Percentiles rank a stretch among this genome's conserved stretches.
Conservation (phyloP, 2,113 vertebrate species). For the Lontra canadensis region DNA sequence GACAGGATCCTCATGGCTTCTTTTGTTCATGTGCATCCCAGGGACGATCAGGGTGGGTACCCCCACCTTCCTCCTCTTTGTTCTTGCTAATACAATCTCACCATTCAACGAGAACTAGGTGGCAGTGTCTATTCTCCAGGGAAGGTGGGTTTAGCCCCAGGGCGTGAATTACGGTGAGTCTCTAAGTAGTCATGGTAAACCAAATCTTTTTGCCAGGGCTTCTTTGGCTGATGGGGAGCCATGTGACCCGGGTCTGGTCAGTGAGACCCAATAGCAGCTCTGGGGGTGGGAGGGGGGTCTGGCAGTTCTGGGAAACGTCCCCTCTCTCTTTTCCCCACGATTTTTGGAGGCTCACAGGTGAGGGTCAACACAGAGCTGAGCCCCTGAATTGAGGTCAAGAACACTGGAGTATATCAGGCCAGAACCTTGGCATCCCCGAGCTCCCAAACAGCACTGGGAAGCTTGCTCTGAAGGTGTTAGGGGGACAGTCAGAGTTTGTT, state of each 20-base stretch:
- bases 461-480: background rate
- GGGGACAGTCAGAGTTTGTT: background rate
- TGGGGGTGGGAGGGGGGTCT: no score
- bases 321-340: background rate
- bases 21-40: background rate
- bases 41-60: background rate
- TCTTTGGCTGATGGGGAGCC: background rate
- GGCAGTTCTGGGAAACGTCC: background rate
- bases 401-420: rapidly evolving
- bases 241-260: background rate
- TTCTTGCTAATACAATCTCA: background rate
- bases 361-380: no score
- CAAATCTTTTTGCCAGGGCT: no score
- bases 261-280: background rate
- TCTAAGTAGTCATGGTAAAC: rapidly evolving
- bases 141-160: background rate
- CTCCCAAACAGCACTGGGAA: background rate
- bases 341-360: background rate
- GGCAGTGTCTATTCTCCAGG: background rate
- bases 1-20: background rate
- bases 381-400: background rate
- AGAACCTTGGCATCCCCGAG: background rate
- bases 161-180: background rate
- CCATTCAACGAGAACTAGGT: background rate
- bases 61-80: background rate